phyloP scores from a whole-genome alignment of 2,113 vertebrate species.

The Calonectris borealis region DNA sequence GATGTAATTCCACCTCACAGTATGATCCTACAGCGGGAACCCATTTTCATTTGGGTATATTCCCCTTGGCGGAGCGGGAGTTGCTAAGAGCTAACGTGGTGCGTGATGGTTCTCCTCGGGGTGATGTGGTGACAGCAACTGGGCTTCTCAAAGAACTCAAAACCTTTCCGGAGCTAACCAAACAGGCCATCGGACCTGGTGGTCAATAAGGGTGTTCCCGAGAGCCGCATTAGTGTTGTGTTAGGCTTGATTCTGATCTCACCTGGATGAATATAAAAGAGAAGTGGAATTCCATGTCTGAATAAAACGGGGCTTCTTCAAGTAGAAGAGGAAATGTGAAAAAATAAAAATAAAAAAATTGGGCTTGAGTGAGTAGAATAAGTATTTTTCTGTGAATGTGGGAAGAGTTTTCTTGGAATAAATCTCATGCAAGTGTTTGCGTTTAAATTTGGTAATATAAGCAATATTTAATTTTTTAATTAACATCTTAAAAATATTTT shows the following conservation, averaged over 20 bases:
- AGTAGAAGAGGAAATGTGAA: not conserved
- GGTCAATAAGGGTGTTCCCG: not conserved
- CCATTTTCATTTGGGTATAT: not conserved
- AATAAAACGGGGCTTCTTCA: not conserved
- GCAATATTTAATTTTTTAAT: not conserved
- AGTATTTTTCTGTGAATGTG: not conserved
- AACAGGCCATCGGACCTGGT: not conserved
- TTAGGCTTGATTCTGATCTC: not conserved
- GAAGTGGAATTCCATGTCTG: not conserved
- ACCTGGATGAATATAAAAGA: not conserved
- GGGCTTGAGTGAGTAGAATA: not conserved
- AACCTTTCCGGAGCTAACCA: not conserved
- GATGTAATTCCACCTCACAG: not conserved
- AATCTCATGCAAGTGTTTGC: not conserved
- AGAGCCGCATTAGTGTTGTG: accelerated
- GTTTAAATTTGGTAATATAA: not conserved
- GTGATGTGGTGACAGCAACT: not conserved
- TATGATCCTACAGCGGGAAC: not conserved
- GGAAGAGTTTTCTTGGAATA: not conserved
- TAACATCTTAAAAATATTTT: not conserved
- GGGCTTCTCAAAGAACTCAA: not conserved
- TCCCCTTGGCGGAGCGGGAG: not conserved
- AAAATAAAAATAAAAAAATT: no score
- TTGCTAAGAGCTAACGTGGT: not conserved
- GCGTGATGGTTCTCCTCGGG: not conserved